Evolutionary conservation across 2,888 invertebrate genomes (phyloP).

Genomic region (Gastrophysa polygoni): DNA sequence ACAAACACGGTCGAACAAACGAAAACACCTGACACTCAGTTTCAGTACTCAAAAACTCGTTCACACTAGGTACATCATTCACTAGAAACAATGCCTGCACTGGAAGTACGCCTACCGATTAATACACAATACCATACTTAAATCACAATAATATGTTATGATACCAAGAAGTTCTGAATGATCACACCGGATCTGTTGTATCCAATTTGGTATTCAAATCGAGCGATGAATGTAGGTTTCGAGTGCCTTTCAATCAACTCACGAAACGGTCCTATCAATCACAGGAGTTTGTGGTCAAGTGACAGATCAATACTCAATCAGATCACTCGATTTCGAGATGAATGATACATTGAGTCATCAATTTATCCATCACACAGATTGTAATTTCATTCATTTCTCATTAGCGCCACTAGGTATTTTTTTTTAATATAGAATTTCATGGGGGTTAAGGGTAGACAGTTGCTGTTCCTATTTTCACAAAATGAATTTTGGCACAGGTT

Average conservation of each 20-base stretch:
- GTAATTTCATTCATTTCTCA: too few relatives aligned
- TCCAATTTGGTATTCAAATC: slow-evolving; percentile 22
- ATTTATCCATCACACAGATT: too few relatives aligned
- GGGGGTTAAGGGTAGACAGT: too few relatives aligned
- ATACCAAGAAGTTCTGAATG: neutral
- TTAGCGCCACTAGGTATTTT: too few relatives aligned
- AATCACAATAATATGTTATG: neutral
- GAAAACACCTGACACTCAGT: too few relatives aligned
- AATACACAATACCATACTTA: neutral
- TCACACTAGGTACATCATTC: neutral
- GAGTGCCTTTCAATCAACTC: slow-evolving; percentile 8
- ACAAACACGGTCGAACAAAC: too few relatives aligned
- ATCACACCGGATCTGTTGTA: neutral
- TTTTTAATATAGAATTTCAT: too few relatives aligned
- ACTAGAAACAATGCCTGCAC: neutral
- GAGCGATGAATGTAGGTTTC: slow-evolving; percentile 2
- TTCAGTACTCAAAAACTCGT: too few relatives aligned
- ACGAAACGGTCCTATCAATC: slow-evolving; percentile 22
- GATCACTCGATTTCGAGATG: neutral
- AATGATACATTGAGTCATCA: too few relatives aligned
- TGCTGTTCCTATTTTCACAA: too few relatives aligned
- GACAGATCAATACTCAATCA: slow-evolving; percentile 24
- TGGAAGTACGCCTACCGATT: neutral
- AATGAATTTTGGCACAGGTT: too few relatives aligned
- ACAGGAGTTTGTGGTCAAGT: slow-evolving; percentile 12